These are phyloP conservation scores for Gymnothorax reevesii DNA, from an alignment of 2,797 vertebrate genomes.

Conservation along the genomic window DNA sequence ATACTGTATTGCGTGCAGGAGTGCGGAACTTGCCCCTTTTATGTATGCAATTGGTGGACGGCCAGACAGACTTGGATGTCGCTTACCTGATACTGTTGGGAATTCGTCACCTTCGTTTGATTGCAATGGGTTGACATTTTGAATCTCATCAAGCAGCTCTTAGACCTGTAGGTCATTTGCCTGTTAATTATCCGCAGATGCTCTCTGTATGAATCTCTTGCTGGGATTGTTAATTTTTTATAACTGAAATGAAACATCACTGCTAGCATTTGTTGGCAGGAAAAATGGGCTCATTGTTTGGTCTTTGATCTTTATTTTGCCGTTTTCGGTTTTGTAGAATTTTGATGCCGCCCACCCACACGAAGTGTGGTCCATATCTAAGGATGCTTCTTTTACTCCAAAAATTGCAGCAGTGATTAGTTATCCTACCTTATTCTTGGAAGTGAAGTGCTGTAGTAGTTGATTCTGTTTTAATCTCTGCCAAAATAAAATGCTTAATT, in stretches of 20 bases:
- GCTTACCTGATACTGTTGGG: background rate
- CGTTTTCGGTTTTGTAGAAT: background rate
- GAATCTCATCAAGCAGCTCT: background rate
- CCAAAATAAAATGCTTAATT: background rate
- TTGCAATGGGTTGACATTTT: background rate
- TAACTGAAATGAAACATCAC: background rate
- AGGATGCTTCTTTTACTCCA: background rate
- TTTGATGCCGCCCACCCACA: background rate
- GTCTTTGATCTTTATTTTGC: background rate
- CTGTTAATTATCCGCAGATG: background rate
- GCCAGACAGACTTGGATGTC: background rate
- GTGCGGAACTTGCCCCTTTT: background rate
- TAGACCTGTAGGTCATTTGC: background rate
- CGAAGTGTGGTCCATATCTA: background rate
- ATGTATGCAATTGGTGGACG: background rate
- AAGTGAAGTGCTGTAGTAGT: too few relatives aligned
- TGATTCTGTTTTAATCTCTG: background rate
- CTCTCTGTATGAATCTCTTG: background rate
- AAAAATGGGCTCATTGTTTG: background rate
- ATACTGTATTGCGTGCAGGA: background rate
- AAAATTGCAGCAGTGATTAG: too few relatives aligned
- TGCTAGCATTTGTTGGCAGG: background rate
- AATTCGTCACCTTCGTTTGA: background rate
- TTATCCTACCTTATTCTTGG: too few relatives aligned
- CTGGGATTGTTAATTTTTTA: background rate